phyloP scores from a whole-genome alignment of 1,140 invertebrate genomes.

The Bombus huntii region DNA sequence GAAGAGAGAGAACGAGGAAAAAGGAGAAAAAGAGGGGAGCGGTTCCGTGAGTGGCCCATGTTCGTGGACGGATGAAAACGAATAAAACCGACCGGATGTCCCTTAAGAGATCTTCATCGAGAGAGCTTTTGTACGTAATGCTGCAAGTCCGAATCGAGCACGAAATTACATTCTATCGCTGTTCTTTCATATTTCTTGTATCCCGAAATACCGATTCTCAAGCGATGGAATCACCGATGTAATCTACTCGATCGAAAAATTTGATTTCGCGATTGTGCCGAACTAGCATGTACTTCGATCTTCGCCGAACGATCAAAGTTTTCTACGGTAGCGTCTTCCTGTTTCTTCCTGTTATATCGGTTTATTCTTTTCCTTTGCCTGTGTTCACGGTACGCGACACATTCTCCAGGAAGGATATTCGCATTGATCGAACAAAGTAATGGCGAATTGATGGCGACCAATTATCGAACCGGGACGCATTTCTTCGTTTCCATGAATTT shows the following conservation, averaged over 20 bases:
- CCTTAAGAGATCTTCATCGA: slow-evolving; percentile 62
- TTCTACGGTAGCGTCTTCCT: background rate
- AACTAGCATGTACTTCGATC: background rate
- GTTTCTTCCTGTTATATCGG: background rate
- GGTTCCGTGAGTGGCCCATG: slow-evolving; percentile 34
- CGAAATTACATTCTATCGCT: slow-evolving; percentile 48
- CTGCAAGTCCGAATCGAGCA: slow-evolving; percentile 27
- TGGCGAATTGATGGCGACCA: background rate
- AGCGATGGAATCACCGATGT: background rate
- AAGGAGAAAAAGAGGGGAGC: background rate
- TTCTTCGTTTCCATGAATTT: background rate
- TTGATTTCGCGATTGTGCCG: background rate
- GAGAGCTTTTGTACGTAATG: slow-evolving; percentile 57
- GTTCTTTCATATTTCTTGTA: slow-evolving; percentile 21
- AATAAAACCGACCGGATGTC: slow-evolving; percentile 58
- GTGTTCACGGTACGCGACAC: too few species aligned
- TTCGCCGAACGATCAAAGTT: background rate
- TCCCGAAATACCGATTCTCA: background rate
- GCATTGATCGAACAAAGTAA: background rate
- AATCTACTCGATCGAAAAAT: background rate
- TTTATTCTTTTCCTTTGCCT: background rate
- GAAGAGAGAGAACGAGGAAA: background rate
- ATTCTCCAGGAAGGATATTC: background rate
- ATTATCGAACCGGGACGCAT: background rate
- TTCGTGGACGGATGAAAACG: slow-evolving; percentile 49